Evolutionary conservation across 2,113 vertebrate genomes (phyloP), one percentile per base, ranked within the genome.

Genomic region (Platichthys flesus): DNA sequence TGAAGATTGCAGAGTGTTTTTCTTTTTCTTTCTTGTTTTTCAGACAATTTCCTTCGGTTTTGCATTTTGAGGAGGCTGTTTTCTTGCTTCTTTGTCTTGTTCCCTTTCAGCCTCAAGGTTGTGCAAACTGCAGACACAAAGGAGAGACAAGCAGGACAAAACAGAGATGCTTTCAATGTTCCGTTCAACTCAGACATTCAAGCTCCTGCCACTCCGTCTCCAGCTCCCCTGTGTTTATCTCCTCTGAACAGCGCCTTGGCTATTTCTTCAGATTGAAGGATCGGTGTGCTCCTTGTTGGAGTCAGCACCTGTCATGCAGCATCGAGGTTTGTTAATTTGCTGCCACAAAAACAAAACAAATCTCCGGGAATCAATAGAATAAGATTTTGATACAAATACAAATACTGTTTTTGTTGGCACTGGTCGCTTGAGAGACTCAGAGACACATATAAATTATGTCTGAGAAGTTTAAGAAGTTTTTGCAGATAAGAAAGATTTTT

Each of bases 41-140:
- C 28, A 6, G 21, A 49, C 6, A 15, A 51, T n/a, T 54, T 54
- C 18, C 18, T 3, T 1, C 20, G 10, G 4, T 54, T 54, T 20
- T 20, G 51, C 18, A 54, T 54, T 54, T 51, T 51, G 2, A 18
- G 16, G 6, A 3, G 49, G 13, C 20, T 13, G 49, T 16, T 52
- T 76, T 76, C 13, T 2, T 24, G 23, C 15, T 59, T 23, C 55
- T 35, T 55, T 57, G 15, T 14, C 26, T 74, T 71, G 28, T 62
- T 71, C 59, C 56, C 57, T 71, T 78, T 85, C 59, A 78, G 56
- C 26, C 66, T 81, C 74, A 73, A 85, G 67, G 62, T 78, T 28
- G 73, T 67, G 64, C 18, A 54, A 14, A 31, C 31, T 0, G 1
- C n/a, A 9, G 49, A 31, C 57, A 72, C 21, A 40, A 71, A 57